Base-by-base conservation (phyloP, 2,888 invertebrate species). In the Steinernema hermaphroditum region DNA sequence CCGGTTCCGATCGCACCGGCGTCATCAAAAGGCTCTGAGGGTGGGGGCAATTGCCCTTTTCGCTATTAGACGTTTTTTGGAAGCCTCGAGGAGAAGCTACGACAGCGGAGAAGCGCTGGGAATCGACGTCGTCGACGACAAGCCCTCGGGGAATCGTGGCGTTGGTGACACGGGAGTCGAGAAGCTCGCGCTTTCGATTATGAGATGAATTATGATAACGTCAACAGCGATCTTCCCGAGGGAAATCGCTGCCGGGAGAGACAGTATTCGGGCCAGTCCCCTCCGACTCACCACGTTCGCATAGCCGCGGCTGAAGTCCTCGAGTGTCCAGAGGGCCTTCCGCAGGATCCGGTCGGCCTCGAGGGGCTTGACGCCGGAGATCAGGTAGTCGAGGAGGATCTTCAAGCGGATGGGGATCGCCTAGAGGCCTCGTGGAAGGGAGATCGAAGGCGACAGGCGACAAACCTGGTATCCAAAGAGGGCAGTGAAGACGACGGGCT, bases 281-380 rank as follows among this genome's bases (percentile, higher is more conserved):
- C 62, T 22, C 62, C 32, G 32, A 62, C 62, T 62, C 27, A 62
- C 62, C 8, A 62, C 29, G 62, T 62, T 62, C 62, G 27, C 62
- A 62, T 74, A 73, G 43, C 74, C 74, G 32, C 74, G 70, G 22
- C 37, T 41, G 24, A 72, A 37, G 50, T 73, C 74, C 22, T 49
- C 74, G n/a, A 74, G 12, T 1, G 57, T 73, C 74, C 74, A 73
- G 12, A 32, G 19, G 6, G 57, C 34, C 27, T 41, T 43, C 22
- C n/a, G 27, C 32, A 73, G 62, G 12, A 71, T 57, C 37, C 27
- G 41, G 9, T 69, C 29, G 37, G 41, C 24, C 14, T 29, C 68
- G 22, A 68, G n/a, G 43, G 19, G 29, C 22, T 19, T 29, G 44
- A 37, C 32, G 46, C 22, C 27, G 32, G 32, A 72, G 37, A 73